Percentiles rank a stretch among this genome's conserved stretches.
These are phyloP conservation scores for Suricata suricatta DNA, from an alignment of 2,113 vertebrate genomes.

Conservation along the genomic window DNA sequence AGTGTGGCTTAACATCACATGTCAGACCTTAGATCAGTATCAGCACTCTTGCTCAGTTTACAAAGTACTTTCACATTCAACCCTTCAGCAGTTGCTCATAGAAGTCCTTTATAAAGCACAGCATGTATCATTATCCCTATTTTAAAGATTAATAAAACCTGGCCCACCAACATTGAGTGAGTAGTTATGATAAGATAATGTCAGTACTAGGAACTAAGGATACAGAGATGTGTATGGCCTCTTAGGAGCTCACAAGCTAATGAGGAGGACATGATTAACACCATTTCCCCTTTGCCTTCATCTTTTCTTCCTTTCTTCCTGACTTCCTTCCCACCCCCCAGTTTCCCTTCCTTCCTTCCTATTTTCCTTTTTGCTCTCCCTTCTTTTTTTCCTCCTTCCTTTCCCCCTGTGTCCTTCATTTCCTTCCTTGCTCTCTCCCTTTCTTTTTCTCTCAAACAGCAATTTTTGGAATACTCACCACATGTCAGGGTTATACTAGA, in stretches of 20 bases:
- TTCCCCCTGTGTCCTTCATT: not conserved
- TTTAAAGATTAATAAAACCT: conserved; percentile 9
- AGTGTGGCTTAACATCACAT: not conserved
- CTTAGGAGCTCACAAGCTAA: not conserved
- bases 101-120: not conserved
- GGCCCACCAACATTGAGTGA: not conserved
- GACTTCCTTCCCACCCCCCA: not conserved
- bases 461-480: not conserved
- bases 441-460: not conserved
- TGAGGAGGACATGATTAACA: not conserved
- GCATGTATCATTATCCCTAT: not conserved
- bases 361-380: not conserved
- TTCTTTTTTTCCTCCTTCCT: not conserved
- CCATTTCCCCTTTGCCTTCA: not conserved
- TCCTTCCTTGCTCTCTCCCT: not conserved
- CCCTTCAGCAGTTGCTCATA: not conserved
- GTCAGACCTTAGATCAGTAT: not conserved
- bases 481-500: not conserved
- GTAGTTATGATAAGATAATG: not conserved
- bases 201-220: not conserved
- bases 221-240: not conserved
- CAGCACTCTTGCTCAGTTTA: not conserved
- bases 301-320: not conserved
- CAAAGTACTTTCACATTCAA: not conserved
- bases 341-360: not conserved